Base-by-base conservation (phyloP, 2,797 vertebrate species). In the Falco concolor region DNA sequence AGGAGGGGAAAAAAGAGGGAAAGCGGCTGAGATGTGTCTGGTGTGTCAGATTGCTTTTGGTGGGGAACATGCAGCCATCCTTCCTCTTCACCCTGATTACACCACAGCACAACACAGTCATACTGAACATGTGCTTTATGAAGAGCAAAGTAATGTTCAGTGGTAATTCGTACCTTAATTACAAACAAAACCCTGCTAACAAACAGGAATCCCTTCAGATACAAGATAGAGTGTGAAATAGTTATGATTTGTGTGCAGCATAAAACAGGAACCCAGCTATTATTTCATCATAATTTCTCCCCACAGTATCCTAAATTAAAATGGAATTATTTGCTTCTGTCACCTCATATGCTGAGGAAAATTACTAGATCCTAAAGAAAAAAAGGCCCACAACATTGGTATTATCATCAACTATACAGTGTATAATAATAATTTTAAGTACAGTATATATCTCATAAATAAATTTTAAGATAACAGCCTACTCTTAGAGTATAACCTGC, bases 131-230 rank as follows among this genome's bases (percentile, higher is more conserved):
- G 45, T 61, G 21, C 32, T 86, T 87, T 64, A 52, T 69, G 81
- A 87, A 85, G 10, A 94, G 27, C 30, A 79, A 89, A 85, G 57
- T 61, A 53, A 93, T 73, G n/a, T 90, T 87, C 60, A 68, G 60
- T 49, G 38, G 61, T 67, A 75, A 93, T 96, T 89, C 94, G 81
- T 94, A 65, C 75, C 44, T 95, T 85, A 93, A 94, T 92, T 91
- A 89, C 75, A 89, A 83, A 93, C 27, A 87, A 89, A 94, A 81
- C n/a, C 82, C 87, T 80, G 50, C 57, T 81, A 90, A 92, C 44
- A 85, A 75, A 89, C 1, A 0, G 63, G 63, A 87, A 92, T 84
- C 50, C 75, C 45, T 92, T 95, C 86, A 92, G 92, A 92, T 80
- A 63, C 14, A 89, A 84, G 86, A 65, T 8, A 87, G 64, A 93